Base-by-base conservation (phyloP, 2,113 vertebrate genomes). In the Xiphophorus maculatus region DNA sequence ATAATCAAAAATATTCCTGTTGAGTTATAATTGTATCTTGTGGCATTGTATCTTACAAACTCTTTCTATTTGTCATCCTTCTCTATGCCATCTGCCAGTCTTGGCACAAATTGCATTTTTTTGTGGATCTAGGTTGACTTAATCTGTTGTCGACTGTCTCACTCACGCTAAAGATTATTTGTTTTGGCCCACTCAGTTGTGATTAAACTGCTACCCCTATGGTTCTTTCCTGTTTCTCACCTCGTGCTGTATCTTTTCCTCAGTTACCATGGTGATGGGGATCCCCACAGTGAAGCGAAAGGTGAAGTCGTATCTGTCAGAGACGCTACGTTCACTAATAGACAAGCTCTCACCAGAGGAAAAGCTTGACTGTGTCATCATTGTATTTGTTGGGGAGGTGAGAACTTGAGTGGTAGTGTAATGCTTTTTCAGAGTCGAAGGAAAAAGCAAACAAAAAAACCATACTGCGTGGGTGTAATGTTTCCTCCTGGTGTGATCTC, bases 251-350 rank as follows among this genome's bases (percentile, higher is more conserved):
- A 1, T 76, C 42, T 54, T 37, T 60, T 64, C 90, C 92, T 58
- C 94, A 99, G 98, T 99, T 93, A 98, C 98, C 88, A 96, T 99
- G 94, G 97, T 98, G 84, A 99, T 99, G 98, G 98, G 98, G 79
- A 97, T 99, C 91, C 98, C 98, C 79, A 99, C 98, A 12, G 98
- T 99, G 92, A 99, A 97, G 93, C 94, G 98, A 85, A 97, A 99
- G 95, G 97, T 99, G 85, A 98, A 96, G 93, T 99, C 98, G 44
- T 99, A 99, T 88, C 95, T 99, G 92, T 94, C 95, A 62, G 97
- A 99, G 93, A 99, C 98, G 14, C 95, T 99, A 68, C 97, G 95
- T 83, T 99, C 98, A 0, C 95, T 99, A 81, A 97, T 98, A 86
- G 97, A 98, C 94, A 98, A 98, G 82, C 92, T 99, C 73, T 96